These are phyloP conservation scores for Philereme transversata DNA, from an alignment of 2,888 invertebrate genomes.

Conservation along the genomic window DNA sequence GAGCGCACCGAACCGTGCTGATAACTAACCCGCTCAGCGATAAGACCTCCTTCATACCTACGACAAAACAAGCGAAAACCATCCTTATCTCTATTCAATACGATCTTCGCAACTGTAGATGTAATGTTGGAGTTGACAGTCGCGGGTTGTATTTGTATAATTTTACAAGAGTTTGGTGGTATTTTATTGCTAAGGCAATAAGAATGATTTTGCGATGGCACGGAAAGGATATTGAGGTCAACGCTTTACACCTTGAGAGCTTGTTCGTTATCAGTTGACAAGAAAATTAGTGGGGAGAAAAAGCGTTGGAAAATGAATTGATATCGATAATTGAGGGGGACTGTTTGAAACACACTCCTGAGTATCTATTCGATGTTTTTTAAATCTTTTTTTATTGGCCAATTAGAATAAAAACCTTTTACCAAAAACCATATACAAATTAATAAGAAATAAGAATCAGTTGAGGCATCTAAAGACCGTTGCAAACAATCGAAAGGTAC, in stretches of 20 bases:
- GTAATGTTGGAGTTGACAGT: conserved; percentile 12
- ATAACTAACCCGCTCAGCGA: conserved; percentile 41
- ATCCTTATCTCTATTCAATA: conserved; percentile 18
- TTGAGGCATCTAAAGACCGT: no score
- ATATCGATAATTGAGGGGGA: conserved; percentile 23
- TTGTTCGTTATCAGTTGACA: conserved; percentile 68
- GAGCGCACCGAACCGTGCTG: conserved; percentile 41
- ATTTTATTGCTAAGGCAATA: conserved; percentile 30
- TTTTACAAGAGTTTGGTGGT: conserved; percentile 1
- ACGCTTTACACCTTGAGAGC: conserved; percentile 75
- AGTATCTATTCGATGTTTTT: background rate
- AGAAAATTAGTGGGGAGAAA: conserved; percentile 65
- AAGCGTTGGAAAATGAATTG: conserved; percentile 40
- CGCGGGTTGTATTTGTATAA: conserved; percentile 16
- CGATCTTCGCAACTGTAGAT: conserved; percentile 7
- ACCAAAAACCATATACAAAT: no score
- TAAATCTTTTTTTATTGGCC: no score
- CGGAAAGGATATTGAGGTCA: conserved; percentile 63
- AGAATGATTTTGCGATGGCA: conserved; percentile 36
- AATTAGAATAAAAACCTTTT: no score
- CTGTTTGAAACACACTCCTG: background rate
- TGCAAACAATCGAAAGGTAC: no score
- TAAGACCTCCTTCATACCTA: conserved; percentile 24
- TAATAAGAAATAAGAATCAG: no score
- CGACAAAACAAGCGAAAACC: conserved; percentile 18